Evolutionary conservation across 2,888 invertebrate species (phyloP).

Genomic region (Acrobasis repandana): DNA sequence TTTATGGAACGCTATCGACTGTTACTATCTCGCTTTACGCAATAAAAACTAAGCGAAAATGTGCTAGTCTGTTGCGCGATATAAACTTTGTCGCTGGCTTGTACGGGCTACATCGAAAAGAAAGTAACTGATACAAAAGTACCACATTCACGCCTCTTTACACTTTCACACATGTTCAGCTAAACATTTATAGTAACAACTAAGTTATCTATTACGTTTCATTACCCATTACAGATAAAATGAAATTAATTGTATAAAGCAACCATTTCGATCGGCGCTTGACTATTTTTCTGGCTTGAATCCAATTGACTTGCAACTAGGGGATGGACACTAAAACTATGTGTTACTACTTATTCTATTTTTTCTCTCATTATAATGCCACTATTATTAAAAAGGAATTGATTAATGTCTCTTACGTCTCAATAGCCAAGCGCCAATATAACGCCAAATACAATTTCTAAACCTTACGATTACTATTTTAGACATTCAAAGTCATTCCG

Average conservation of each 20-base stretch:
- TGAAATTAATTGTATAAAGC: slow-evolving; percentile 67
- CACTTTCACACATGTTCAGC: slow-evolving; percentile 77
- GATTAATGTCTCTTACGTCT: slow-evolving; percentile 16
- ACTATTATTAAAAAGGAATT: neutral
- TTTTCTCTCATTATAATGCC: slow-evolving; percentile 3
- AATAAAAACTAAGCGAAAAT: too few species aligned
- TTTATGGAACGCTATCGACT: too few species aligned
- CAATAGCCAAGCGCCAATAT: slow-evolving; percentile 73
- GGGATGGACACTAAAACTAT: slow-evolving; percentile 8
- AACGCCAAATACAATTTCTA: slow-evolving; percentile 65
- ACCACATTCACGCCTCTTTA: slow-evolving; percentile 76
- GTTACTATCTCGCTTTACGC: too few species aligned
- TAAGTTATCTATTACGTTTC: slow-evolving; percentile 71
- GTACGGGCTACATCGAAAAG: slow-evolving; percentile 43
- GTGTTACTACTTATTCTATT: neutral
- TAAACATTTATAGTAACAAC: slow-evolving; percentile 83
- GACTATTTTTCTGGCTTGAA: slow-evolving; percentile 52
- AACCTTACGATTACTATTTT: slow-evolving; percentile 70
- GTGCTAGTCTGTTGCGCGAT: too few species aligned
- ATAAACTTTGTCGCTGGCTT: too few species aligned
- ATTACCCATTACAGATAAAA: slow-evolving; percentile 75
- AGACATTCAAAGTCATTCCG: slow-evolving; percentile 71
- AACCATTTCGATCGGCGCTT: slow-evolving; percentile 62
- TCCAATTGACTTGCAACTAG: slow-evolving; percentile 25
- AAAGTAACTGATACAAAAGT: slow-evolving; percentile 67